Percentiles rank a stretch among this genome's conserved stretches.
These are phyloP conservation scores for Castor canadensis DNA, from an alignment of 2,113 vertebrate species.

Conservation along the genomic window DNA sequence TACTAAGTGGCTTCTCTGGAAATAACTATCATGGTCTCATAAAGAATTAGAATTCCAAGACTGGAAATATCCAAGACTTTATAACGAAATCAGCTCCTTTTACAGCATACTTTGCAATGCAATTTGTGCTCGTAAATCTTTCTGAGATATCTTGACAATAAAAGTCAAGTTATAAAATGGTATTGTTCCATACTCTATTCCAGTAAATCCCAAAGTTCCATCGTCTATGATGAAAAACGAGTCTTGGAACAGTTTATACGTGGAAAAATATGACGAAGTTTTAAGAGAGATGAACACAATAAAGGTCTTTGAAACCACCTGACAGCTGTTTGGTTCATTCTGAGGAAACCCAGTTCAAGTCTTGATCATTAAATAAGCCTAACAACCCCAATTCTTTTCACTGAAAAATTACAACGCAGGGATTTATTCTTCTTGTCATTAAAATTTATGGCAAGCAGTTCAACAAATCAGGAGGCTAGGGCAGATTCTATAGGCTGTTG, in stretches of 20 bases:
- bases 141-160: not conserved
- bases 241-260: not conserved
- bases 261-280: not conserved
- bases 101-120: not conserved
- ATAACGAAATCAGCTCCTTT: not conserved
- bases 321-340: not conserved
- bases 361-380: not conserved
- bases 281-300: not conserved
- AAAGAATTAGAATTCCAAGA: conserved; percentile 49
- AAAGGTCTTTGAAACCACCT: not conserved
- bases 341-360: conserved; percentile 16
- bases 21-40: not conserved
- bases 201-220: conserved; percentile 9
- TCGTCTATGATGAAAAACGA: not conserved
- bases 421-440: not conserved
- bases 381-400: not conserved
- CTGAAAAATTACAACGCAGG: not conserved
- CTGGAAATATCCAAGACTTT: not conserved
- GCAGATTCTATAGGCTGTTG: not conserved
- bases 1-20: conserved; percentile 7
- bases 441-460: not conserved
- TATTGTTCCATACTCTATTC: not conserved
- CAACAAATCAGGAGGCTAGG: not conserved
- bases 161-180: not conserved
- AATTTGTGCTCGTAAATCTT: not conserved